A percentile compares a stretch with the other conserved stretches of the same genome.
Conservation (phyloP, 2,113 vertebrate species). For the Poecile atricapillus region DNA sequence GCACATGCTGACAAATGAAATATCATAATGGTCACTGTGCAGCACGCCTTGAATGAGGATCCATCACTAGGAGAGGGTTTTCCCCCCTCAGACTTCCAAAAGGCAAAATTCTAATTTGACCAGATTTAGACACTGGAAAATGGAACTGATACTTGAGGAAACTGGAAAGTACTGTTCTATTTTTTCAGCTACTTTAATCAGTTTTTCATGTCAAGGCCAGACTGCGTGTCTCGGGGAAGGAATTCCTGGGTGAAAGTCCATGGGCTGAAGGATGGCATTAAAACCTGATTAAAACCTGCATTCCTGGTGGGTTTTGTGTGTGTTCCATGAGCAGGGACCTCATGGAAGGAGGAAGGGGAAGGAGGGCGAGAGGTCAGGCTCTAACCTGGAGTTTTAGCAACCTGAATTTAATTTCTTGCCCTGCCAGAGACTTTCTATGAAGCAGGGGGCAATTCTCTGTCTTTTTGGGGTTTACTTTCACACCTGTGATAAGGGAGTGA, state of each 20-base stretch:
- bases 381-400: background rate
- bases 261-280: background rate
- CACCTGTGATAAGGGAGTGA: background rate
- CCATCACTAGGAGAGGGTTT: background rate
- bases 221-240: background rate
- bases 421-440: background rate
- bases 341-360: background rate
- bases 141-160: background rate
- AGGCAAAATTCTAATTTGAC: background rate
- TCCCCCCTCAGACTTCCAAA: background rate
- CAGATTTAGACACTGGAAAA: conserved; percentile 9
- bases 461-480: background rate
- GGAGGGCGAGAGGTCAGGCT: background rate
- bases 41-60: background rate
- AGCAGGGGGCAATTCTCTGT: background rate
- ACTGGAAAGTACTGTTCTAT: background rate
- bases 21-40: background rate
- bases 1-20: conserved; percentile 34
- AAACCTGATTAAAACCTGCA: background rate
- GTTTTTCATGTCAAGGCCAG: background rate
- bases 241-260: background rate
- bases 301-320: background rate
- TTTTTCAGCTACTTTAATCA: conserved; percentile 10
- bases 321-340: background rate
- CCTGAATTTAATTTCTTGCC: background rate